A percentile compares a stretch with the other conserved stretches of the same genome.
phyloP scores from a whole-genome alignment of 2,888 invertebrate species.

The Pyrrhopygopsis socrates region DNA sequence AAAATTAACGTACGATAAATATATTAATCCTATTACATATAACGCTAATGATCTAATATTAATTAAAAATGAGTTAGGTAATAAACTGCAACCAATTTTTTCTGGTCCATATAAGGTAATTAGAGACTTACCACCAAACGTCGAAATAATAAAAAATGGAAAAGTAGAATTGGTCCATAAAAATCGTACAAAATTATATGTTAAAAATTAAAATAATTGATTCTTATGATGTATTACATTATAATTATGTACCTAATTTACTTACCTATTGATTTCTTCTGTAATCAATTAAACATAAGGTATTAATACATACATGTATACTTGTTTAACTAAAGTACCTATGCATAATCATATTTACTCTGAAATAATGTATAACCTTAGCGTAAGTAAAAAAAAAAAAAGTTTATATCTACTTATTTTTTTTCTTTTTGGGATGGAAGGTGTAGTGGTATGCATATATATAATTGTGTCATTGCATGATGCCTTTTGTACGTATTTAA shows the following conservation, averaged over 20 bases:
- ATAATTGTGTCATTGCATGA: background rate
- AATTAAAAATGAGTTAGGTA: background rate
- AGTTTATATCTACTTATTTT: background rate
- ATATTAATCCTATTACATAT: slow-evolving; percentile 1
- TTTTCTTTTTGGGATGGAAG: background rate
- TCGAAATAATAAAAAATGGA: background rate
- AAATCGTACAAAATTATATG: background rate
- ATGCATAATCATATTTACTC: too few species aligned
- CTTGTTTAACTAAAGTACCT: too few species aligned
- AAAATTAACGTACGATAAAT: slow-evolving; percentile 20
- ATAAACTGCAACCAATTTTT: background rate
- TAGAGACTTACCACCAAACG: background rate
- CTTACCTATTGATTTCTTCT: background rate
- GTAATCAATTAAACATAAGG: background rate
- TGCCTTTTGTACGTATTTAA: background rate
- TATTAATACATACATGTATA: background rate
- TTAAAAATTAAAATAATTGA: background rate
- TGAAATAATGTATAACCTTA: background rate
- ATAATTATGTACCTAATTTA: background rate
- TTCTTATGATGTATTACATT: background rate
- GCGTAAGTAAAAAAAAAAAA: background rate
- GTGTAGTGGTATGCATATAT: background rate
- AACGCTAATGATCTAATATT: background rate
- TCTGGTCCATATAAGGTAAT: background rate
- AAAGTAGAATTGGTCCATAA: background rate